Evolutionary conservation across 2,888 invertebrate species (phyloP).

Genomic region (Pterostichus niger): DNA sequence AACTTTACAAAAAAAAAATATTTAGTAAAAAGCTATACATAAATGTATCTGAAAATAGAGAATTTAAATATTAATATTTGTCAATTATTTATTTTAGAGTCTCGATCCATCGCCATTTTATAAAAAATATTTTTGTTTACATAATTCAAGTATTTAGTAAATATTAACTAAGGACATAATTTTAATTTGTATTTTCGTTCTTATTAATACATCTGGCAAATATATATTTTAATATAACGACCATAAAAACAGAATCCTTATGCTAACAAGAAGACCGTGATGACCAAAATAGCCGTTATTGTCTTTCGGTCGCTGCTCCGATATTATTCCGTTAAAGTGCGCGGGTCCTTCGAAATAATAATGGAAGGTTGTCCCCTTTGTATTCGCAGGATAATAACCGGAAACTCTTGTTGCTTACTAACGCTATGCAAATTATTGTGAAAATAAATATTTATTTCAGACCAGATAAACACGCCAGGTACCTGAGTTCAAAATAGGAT

Average conservation of each 20-base stretch:
- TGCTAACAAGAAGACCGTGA: slow-evolving; percentile 26
- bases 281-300: slow-evolving; percentile 43
- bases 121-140: too few relatives aligned
- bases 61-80: too few relatives aligned
- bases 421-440: slow-evolving; percentile 23
- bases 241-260: slow-evolving; percentile 6
- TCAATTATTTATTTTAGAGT: too few relatives aligned
- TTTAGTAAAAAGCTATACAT: too few relatives aligned
- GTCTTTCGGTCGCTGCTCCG: slow-evolving; percentile 42
- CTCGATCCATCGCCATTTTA: too few relatives aligned
- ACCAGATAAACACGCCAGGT: slow-evolving; percentile 13
- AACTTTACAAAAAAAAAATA: too few relatives aligned
- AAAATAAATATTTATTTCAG: slow-evolving; percentile 44
- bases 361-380: slow-evolving; percentile 46
- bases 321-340: slow-evolving; percentile 43
- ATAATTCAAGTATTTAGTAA: too few relatives aligned
- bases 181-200: too few relatives aligned
- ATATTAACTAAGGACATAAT: too few relatives aligned
- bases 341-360: slow-evolving; percentile 51
- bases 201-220: too few relatives aligned
- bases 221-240: neutral
- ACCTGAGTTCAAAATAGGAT: neutral
- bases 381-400: slow-evolving; percentile 40
- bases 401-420: slow-evolving; percentile 36
- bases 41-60: too few relatives aligned